Evolutionary conservation across 2,113 vertebrate species (phyloP), one percentile per base, ranked within the genome.

Genomic region (Mesoclemmys tuberculata): DNA sequence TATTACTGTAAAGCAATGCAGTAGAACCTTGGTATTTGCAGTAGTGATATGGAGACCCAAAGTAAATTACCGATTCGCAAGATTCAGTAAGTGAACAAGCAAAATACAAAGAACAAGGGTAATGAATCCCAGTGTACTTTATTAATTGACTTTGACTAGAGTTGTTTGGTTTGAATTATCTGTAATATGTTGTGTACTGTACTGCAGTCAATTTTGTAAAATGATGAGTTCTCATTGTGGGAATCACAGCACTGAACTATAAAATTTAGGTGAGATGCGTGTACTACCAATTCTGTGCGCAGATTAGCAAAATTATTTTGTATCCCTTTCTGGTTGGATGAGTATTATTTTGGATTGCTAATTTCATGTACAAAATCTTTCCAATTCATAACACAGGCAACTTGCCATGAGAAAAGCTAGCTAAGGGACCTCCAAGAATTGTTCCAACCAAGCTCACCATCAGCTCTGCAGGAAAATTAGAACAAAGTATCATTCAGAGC

Each of bases 131-230:
- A 48, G n/a, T 21, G 26, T 26, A 71, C 94, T 82, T 92, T 56
- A 49, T 78, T 80, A 88, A 86, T n/a, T 84, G 18, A 44, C 90
- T 38, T 80, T 94, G 71, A 90, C 51, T 87, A 21, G 52, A 9
- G 18, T 75, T 74, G 48, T 82, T 90, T 88, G 13, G 24, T 95
- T 93, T 88, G 82, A 84, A 81, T 86, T 1, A 41, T 91, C 21
- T 26, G 71, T 74, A 74, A 74, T 74, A 74, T 74, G 21, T 24
- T 74, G 14, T 74, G 41, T 74, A 74, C 31, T 64, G 58, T n/a
- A 18, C 18, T 68, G 35, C 35, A 68, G 64, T 68, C 35, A 38
- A 75, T 46, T 91, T 64, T 52, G n/a, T 91, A 29, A 91, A 95
- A 93, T 78, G 18, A 27, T 89, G 90, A 4, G 35, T 88, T 84